phyloP scores from a whole-genome alignment of 2,888 invertebrate species.

The Melipona beecheii region DNA sequence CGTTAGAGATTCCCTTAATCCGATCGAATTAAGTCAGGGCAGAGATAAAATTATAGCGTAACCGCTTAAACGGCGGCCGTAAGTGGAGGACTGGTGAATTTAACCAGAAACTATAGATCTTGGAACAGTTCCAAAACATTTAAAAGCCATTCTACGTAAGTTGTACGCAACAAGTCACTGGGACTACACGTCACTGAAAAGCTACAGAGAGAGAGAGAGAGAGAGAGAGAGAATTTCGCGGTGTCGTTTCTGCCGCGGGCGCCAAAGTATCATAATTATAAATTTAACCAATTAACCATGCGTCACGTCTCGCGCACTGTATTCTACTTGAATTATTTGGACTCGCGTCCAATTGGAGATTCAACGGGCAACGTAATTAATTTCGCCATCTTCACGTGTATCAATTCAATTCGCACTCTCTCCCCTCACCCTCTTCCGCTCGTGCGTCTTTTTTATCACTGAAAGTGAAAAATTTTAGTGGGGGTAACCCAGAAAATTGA shows the following conservation, averaged over 20 bases:
- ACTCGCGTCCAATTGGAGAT: neutral
- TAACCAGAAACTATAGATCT: slow-evolving; percentile 47
- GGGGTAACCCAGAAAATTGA: too few species aligned
- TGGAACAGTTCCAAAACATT: slow-evolving; percentile 71
- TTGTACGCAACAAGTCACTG: slow-evolving; percentile 72
- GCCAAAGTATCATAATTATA: neutral
- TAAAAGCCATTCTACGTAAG: slow-evolving; percentile 34
- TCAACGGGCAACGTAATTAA: neutral
- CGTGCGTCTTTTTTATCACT: too few species aligned
- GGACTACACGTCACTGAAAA: neutral
- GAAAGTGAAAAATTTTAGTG: too few species aligned
- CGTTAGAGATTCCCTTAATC: neutral
- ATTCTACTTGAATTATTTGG: neutral
- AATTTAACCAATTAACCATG: slow-evolving; percentile 10
- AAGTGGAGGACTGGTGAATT: slow-evolving; percentile 1
- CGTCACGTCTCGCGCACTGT: neutral
- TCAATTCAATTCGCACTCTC: neutral
- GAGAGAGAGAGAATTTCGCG: neutral
- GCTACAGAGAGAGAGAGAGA: neutral
- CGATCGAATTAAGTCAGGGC: neutral
- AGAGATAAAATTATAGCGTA: neutral
- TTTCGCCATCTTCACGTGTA: neutral
- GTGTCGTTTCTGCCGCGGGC: neutral
- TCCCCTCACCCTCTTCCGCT: neutral
- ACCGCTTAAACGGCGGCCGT: neutral